Conservation (phyloP, 2,113 vertebrate genomes). For the Columba janthina region DNA sequence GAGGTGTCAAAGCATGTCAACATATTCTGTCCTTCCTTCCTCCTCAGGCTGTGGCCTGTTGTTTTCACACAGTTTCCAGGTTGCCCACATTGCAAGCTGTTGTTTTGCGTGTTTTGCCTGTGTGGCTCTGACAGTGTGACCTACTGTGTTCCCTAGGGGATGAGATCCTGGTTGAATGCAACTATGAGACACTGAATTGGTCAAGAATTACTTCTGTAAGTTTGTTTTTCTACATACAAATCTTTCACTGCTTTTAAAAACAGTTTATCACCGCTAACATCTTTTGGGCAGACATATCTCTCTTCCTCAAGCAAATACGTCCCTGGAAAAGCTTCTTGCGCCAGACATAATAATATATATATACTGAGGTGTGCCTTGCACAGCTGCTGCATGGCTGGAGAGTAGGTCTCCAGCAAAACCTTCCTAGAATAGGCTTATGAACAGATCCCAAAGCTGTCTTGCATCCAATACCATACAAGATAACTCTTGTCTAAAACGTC, state of each 20-base stretch:
- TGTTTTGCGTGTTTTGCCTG: neutral
- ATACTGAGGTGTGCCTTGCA: neutral
- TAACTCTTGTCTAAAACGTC: neutral
- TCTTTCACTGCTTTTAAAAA: neutral
- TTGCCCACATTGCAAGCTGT: fast-evolving
- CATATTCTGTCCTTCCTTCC: neutral
- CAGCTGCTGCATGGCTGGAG: too few relatives aligned
- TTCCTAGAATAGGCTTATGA: neutral
- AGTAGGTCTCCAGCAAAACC: neutral
- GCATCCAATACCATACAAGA: neutral
- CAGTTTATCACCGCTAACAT: neutral
- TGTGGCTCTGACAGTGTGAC: neutral
- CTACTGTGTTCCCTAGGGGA: constrained; percentile 54
- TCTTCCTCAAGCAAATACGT: neutral
- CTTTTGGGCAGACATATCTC: neutral
- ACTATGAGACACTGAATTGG: constrained; percentile 51
- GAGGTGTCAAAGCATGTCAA: neutral
- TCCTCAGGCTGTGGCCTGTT: neutral
- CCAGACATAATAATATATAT: neutral
- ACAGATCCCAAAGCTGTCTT: neutral
- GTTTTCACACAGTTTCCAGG: neutral
- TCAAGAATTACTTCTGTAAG: constrained; percentile 66
- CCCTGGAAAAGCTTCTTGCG: neutral
- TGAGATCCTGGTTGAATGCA: constrained; percentile 66
- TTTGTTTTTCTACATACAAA: neutral